Conservation (phyloP, 2,113 vertebrate species). For the Macaca mulatta region DNA sequence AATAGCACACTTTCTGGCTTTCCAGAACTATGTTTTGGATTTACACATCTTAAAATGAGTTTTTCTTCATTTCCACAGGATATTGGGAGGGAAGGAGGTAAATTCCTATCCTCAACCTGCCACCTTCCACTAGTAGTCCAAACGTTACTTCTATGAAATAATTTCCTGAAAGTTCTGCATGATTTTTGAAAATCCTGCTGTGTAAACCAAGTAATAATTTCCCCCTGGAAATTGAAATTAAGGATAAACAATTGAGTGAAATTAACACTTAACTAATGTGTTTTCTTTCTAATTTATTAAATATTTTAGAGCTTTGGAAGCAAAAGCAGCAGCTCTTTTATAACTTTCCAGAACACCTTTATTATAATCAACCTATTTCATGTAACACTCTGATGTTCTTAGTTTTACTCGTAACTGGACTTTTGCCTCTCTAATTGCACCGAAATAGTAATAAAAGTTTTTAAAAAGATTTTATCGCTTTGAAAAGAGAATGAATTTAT, state of each 20-base stretch:
- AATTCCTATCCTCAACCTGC: neutral
- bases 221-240: neutral
- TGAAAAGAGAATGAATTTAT: neutral
- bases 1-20: neutral
- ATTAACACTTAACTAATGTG: slow-evolving; percentile 52
- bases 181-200: neutral
- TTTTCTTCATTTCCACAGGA: slow-evolving; percentile 24
- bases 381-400: neutral
- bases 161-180: slow-evolving; percentile 6
- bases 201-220: slow-evolving; percentile 41
- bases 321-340: neutral
- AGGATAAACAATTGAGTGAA: slow-evolving; percentile 37
- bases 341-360: slow-evolving; percentile 8
- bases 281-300: slow-evolving; percentile 64
- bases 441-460: neutral
- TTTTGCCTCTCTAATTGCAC: neutral
- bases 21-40: neutral
- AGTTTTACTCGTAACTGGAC: neutral
- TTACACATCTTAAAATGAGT: slow-evolving; percentile 31
- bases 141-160: slow-evolving; percentile 39
- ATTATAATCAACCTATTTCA: neutral
- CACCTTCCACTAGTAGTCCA: neutral
- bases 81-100: slow-evolving; percentile 12
- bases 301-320: neutral
- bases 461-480: neutral